Evolutionary conservation across 2,888 invertebrate species (phyloP), one percentile per base, ranked within the genome.

Genomic region (Cephus spinipes): DNA sequence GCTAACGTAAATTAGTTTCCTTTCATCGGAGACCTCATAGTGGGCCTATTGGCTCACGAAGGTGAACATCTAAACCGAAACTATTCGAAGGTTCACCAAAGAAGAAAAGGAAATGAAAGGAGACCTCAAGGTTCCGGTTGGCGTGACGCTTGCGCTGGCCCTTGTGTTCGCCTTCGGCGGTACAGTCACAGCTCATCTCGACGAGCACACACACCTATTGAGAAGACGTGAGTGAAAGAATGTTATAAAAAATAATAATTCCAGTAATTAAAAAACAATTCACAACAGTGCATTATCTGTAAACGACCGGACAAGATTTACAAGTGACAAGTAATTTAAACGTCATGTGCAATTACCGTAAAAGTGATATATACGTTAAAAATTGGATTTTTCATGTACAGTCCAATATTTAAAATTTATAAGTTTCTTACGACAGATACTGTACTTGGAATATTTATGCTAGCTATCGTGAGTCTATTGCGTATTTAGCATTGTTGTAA

Each of bases 151-250:
- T 71, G 71, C 71, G 71, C 32, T 71, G 23, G 71, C 71, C 71
- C 32, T 71, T 71, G 33, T 33, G 32, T 1, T 71, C 12, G 71
- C 71, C 32, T 31, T 31, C 32, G 33, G 32, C 31, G 33, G 15
- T 33, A 33, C 84, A 85, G 85, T 85, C 83, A 80, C 83, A 69
- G 79, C 73, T 81, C 86, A 79, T 85, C 86, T 82, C 81, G 82
- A 81, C 73, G 76, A 83, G 81, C 78, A 85, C 79, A 75, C 85
- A 74, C 84, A 83, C 82, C 85, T 81, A 75, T 76, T 73, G n/a
- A 74, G 74, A 76, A 82, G 82, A 83, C 80, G 85, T 85, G 85
- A 85, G 85, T 85, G 71, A 15, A 71, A 33, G 9, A 55, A 55
- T 9, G 15, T 55, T 15, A 1, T 23, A 23, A 55, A 55, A 12